Evolutionary conservation across 1,140 invertebrate species (phyloP).

Genomic region (Triops longicaudatus): DNA sequence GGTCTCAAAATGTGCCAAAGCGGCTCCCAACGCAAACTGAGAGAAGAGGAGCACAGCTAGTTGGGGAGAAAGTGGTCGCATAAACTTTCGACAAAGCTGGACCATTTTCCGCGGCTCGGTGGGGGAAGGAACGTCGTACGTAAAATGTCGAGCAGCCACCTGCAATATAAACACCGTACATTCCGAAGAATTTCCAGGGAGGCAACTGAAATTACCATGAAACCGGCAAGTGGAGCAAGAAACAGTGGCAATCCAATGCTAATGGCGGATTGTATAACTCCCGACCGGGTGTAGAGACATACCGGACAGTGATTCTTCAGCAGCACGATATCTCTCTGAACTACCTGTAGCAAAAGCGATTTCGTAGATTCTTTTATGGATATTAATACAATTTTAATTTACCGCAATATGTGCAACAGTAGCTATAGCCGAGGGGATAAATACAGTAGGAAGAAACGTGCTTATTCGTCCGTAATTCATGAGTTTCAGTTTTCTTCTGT

Average conservation of each 20-base stretch:
- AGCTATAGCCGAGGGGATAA: neutral
- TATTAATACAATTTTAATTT: neutral
- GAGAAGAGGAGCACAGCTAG: neutral
- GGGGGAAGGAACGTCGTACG: neutral
- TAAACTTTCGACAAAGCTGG: conserved; percentile 2
- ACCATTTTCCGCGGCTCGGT: neutral
- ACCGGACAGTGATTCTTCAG: neutral
- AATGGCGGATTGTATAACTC: neutral
- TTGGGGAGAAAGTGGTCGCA: neutral
- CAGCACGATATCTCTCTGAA: conserved; percentile 6
- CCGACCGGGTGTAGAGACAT: neutral
- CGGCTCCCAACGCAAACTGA: neutral
- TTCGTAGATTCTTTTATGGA: neutral
- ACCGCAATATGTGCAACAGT: neutral
- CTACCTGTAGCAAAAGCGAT: neutral
- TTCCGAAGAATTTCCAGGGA: too few species aligned
- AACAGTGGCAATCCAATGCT: neutral
- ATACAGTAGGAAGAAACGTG: conserved; percentile 5
- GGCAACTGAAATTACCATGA: conserved; percentile 16
- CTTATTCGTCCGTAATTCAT: neutral
- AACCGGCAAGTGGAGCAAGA: neutral
- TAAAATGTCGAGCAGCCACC: conserved; percentile 11
- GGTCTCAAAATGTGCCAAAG: neutral
- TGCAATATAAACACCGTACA: neutral
- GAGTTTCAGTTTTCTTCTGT: conserved; percentile 11